Evolutionary conservation across 2,113 vertebrate genomes (phyloP).

Genomic region (Gymnogyps californianus): DNA sequence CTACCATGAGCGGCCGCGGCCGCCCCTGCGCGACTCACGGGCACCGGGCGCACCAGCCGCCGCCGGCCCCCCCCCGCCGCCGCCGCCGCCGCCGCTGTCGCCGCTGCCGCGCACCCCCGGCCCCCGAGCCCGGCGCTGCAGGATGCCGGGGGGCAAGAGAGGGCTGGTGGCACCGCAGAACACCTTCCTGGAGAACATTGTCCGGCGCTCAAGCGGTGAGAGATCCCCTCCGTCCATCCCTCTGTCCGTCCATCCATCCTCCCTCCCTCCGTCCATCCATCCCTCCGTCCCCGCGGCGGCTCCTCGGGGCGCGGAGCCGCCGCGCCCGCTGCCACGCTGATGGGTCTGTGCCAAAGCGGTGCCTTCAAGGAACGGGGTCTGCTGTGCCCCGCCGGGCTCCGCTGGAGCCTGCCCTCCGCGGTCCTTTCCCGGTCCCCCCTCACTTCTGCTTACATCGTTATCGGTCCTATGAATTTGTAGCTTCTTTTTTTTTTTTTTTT

Average conservation of each 20-base stretch:
- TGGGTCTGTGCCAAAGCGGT: neutral
- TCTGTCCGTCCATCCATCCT: rapidly evolving
- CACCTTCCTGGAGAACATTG: conserved; percentile 96
- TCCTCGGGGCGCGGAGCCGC: neutral
- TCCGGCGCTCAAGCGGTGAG: conserved; percentile 92
- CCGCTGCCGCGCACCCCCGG: conserved; percentile 73
- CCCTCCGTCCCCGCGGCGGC: neutral
- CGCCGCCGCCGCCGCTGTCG: conserved; percentile 51
- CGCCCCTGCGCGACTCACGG: conserved; percentile 76
- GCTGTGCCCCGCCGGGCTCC: neutral
- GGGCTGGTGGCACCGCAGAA: conserved; percentile 98
- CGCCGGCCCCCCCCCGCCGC: conserved; percentile 56
- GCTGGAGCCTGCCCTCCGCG: neutral
- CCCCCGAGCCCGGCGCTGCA: conserved; percentile 79
- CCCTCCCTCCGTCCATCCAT: rapidly evolving
- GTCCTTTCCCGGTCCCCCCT: neutral
- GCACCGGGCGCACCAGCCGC: conserved; percentile 67
- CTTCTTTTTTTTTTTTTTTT: too few species aligned
- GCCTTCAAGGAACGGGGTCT: conserved; percentile 29
- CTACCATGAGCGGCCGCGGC: conserved; percentile 84
- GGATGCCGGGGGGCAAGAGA: conserved; percentile 98
- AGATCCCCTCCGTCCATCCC: neutral
- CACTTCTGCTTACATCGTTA: neutral
- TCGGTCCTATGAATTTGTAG: neutral
- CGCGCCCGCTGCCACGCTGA: neutral